A percentile compares a stretch with the other conserved stretches of the same genome.
These are phyloP conservation scores for Calliopum simillimum DNA, from an alignment of 2,888 invertebrate species.

Conservation along the genomic window DNA sequence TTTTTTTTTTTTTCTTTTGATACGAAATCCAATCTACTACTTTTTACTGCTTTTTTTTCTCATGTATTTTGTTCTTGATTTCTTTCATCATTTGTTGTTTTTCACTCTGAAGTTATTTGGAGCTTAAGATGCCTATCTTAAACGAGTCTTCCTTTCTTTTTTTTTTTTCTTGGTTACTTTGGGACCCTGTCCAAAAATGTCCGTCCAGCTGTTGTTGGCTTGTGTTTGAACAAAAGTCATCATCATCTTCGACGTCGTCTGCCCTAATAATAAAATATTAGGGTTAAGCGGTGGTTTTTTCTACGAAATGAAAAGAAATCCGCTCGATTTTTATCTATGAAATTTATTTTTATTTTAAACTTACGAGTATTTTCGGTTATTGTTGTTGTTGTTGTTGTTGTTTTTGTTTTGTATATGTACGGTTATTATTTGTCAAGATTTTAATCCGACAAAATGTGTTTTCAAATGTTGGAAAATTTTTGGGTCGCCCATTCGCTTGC, in stretches of 20 bases:
- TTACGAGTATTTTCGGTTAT: background rate
- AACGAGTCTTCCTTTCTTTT: background rate
- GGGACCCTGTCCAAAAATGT: too few species aligned
- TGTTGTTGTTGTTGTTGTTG: constrained; percentile 9
- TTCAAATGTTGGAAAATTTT: constrained; percentile 29
- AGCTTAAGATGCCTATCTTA: constrained; percentile 20
- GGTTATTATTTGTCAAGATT: constrained; percentile 38
- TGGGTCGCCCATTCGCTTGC: constrained; percentile 1
- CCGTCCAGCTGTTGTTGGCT: too few species aligned
- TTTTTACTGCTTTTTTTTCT: background rate
- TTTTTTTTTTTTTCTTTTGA: background rate
- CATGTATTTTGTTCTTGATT: too few species aligned
- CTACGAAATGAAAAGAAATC: constrained; percentile 33
- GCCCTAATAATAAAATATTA: constrained; percentile 36
- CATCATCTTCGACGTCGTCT: background rate
- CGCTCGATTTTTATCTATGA: constrained; percentile 21
- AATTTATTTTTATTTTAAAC: constrained; percentile 7
- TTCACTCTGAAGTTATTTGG: constrained; percentile 8
- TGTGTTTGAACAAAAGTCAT: too few species aligned
- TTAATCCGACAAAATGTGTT: constrained; percentile 39
- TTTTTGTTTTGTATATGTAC: constrained; percentile 17
- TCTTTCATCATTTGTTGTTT: background rate
- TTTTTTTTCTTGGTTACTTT: background rate
- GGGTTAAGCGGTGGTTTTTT: constrained; percentile 38
- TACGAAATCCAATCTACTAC: background rate